Evolutionary conservation across 2,113 vertebrate genomes (phyloP).

Genomic region (Ciconia stormi): DNA sequence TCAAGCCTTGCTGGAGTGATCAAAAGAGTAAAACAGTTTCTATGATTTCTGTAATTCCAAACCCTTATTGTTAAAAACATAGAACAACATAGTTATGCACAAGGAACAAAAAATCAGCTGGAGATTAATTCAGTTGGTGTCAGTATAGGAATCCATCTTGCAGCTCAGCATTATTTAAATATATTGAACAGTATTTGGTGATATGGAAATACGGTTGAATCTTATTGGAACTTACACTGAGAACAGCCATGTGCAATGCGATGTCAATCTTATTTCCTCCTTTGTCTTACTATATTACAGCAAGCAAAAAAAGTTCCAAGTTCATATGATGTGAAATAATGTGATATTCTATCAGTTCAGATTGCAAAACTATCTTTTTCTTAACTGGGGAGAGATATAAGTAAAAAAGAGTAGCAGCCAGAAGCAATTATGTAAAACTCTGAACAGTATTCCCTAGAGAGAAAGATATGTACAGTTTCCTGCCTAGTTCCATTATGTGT

Average conservation of each 20-base stretch:
- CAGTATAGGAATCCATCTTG: neutral
- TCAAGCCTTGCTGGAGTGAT: neutral
- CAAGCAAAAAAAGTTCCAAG: neutral
- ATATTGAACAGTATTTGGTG: neutral
- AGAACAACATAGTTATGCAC: neutral
- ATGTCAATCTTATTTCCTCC: neutral
- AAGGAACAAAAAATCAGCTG: neutral
- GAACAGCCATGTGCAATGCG: neutral
- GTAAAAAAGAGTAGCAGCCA: constrained; percentile 38
- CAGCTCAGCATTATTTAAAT: neutral
- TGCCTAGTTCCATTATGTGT: constrained; percentile 32
- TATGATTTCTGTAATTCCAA: neutral
- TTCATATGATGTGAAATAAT: neutral
- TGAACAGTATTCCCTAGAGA: neutral
- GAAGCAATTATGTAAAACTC: constrained; percentile 40
- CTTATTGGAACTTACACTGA: neutral
- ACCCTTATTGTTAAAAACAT: neutral
- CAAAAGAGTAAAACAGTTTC: neutral
- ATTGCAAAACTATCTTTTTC: neutral
- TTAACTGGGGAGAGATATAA: neutral
- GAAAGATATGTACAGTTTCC: constrained; percentile 17
- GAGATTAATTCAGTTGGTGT: neutral
- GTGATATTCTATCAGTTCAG: neutral
- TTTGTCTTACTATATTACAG: neutral
- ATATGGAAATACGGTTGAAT: neutral